Base-by-base conservation (phyloP, 2,113 vertebrate genomes). In the Gadus chalcogrammus region DNA sequence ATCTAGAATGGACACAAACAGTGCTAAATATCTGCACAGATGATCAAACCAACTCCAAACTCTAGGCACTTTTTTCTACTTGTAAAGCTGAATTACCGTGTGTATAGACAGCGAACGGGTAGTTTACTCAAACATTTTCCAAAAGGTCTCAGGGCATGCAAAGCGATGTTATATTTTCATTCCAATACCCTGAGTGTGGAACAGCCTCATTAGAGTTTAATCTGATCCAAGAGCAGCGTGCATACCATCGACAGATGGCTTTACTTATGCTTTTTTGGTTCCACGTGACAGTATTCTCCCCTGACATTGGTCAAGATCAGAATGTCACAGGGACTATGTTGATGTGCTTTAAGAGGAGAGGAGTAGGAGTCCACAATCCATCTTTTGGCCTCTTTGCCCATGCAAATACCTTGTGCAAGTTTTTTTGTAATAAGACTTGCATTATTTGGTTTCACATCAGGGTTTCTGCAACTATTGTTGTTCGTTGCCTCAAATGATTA, bases 251-350 rank as follows among this genome's bases (percentile, higher is more conserved):
- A 71, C 15, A 17, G 27, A 67, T 59, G 38, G 20, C 55, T 67
- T 22, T 9, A 68, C 61, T 72, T 24, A n/a, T 16, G 13, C 48
- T 28, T 53, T 22, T 38, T 55, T 55, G 64, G 68, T 78, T 76
- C 64, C 71, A 42, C 73, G 70, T 42, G 24, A 64, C 24, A 22
- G 17, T 42, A 8, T 75, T 82, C 75, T 74, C 61, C 27, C 1
- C 28, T 62, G 64, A 15, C 61, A 42, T 13, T 53, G 63, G 27
- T 68, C 67, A 68, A 16, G 31, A 61, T 74, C 20, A 53, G 31
- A 31, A 27, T 24, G 16, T 69, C 62, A 48, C 17, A 70, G 7
- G 48, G 38, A 5, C 42, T 13, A 48, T 48, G 8, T 48, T 48
- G 31, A 35, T n/a, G 0, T 67, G 62, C 31, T 28, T 67, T 61